Base-by-base conservation (phyloP, 2,888 invertebrate species). In the Sialis fuliginosa region DNA sequence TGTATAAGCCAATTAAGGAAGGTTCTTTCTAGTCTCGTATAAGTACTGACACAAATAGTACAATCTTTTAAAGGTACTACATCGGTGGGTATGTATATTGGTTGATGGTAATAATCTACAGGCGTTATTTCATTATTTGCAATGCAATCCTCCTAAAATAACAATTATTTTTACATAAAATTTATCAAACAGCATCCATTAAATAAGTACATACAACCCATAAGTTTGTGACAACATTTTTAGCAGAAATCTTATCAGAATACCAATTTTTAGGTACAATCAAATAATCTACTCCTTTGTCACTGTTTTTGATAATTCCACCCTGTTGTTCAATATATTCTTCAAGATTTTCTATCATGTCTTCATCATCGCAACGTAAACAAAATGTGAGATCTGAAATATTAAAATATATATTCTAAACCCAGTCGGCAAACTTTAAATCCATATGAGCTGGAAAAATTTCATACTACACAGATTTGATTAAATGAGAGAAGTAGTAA, bases 11-110 rank as follows among this genome's bases (percentile, higher is more conserved):
- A 70, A 48, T 77, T 75, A 1, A 92, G 67, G 57, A 81, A 89
- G 22, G 73, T 74, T 31, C 89, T 67, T 64, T 91, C 89, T 6
- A 73, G 67, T 0, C 79, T 79, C 8, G 70, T 65, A 61, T 87
- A 91, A 0, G 81, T 78, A 55, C 88, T 90, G 52, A 89, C 73
- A 7, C 85, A 81, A 47, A 90, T 73, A 0, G 87, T 84, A 55
- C 85, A 84, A 40, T 75, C 78, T 0, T 60, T 55, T 13, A 92
- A 63, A 0, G 78, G 79, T 46, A 65, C 62, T 0, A 62, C 57
- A 4, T 61, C 55, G 1, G 66, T 56, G 6, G 64, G 61, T 31
- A 73, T 56, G 1, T 70, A 70, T 42, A 83, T 67, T 0, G 84
- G 82, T 12, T 70, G 68, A 59, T 88, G 86, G 60, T 79, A 88